A percentile compares a stretch with the other conserved stretches of the same genome.
Conservation (phyloP, 2,888 invertebrate species). For the Meganola albula region DNA sequence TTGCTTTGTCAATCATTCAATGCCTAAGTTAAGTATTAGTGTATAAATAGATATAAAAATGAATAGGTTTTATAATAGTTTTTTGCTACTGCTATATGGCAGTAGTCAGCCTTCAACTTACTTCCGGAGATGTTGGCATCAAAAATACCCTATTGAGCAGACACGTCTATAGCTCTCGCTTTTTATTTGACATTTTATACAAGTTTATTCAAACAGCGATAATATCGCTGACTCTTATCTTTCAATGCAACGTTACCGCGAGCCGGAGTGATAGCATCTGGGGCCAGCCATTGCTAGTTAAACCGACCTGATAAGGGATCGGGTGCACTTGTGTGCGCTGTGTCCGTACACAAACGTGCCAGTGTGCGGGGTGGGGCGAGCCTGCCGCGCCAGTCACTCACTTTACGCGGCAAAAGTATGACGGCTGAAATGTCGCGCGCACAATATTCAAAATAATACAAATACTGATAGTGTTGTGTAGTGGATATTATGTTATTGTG, state of each 20-base stretch:
- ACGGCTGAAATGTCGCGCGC: conserved; percentile 48
- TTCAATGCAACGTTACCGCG: conserved; percentile 78
- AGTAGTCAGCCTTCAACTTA: conserved; percentile 17
- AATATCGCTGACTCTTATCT: conserved; percentile 74
- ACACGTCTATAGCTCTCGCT: conserved; percentile 65
- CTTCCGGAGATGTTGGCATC: conserved; percentile 43
- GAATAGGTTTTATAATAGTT: too few relatives aligned
- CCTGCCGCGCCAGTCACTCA: conserved; percentile 69
- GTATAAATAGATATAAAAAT: too few relatives aligned
- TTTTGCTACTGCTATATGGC: too few relatives aligned
- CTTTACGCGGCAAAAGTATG: conserved; percentile 73
- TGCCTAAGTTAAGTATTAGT: too few relatives aligned
- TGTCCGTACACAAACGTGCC: conserved; percentile 28
- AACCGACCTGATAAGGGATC: conserved; percentile 74
- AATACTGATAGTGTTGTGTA: conserved; percentile 34
- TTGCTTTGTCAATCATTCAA: too few relatives aligned
- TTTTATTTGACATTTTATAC: conserved; percentile 78
- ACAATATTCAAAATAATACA: conserved; percentile 30
- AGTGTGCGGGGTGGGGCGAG: conserved; percentile 60
- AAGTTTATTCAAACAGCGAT: conserved; percentile 78
- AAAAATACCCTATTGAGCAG: conserved; percentile 59
- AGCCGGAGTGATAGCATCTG: conserved; percentile 70
- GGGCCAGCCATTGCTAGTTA: conserved; percentile 76
- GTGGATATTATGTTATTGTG: conserved; percentile 69
- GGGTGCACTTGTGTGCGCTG: conserved; percentile 48